Evolutionary conservation across 2,113 vertebrate species (phyloP), one percentile per base, ranked within the genome.

Genomic region (Tauraco erythrolophus): DNA sequence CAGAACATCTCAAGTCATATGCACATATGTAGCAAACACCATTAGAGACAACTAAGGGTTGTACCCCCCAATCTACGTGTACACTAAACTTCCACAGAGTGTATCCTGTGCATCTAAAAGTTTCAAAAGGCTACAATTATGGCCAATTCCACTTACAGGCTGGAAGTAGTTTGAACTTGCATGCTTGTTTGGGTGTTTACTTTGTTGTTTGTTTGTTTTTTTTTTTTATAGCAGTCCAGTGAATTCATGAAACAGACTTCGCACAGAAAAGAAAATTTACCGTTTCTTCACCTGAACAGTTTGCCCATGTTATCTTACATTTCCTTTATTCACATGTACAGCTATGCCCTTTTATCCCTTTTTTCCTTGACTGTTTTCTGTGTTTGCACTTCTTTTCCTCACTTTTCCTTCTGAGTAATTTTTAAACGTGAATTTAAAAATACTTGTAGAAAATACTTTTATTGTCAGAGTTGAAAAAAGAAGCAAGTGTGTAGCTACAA

Each of bases 21-120:
- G 27, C 39, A 21, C 8, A 0, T 5, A 2, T 2, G 2, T 30
- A 24, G 33, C 37, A 57, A 65, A 51, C 10, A 9, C 14, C 17
- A 1, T 2, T 19, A 3, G 37, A 80, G 48, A 53, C 50, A 76
- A 69, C 37, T 7, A 11, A 56, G 45, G 62, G 30, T 10, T 57
- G 16, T 30, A 33, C 7, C 14, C 8, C 14, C 6, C 41, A 7
- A 41, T 15, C 54, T 68, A 9, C 58, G 31, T 4, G 8, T 30
- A 2, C 39, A 23, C 30, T 84, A 14, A 66, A 27, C 11, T 78
- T 87, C 10, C 43, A 66, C 4, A 0, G 33, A 12, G 4, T 28
- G 8, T 27, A 9, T 39, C 54, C 43, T 57, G 8, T 43, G 54
- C 9, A 0, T 11, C 11, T 37, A n/a, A 69, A 84, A 0, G 0